Evolutionary conservation across 2,113 vertebrate species (phyloP), one percentile per base, ranked within the genome.

Genomic region (Limnothrissa miodon): DNA sequence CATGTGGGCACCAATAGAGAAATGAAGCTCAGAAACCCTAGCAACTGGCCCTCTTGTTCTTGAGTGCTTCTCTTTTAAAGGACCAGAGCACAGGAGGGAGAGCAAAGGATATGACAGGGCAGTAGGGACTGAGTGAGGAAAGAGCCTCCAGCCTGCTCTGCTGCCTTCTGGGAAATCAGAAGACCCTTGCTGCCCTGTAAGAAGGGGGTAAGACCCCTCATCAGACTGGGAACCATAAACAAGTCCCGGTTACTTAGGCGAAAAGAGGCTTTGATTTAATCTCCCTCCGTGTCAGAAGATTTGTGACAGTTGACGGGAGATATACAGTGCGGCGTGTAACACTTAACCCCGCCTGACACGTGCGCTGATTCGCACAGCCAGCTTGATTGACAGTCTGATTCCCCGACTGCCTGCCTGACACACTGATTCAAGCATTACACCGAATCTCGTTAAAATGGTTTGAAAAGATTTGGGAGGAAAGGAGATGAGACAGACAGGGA

Each of bases 301-400:
- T 86, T 89, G 81, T 87, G 87, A 90, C 90, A 90, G 86, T 87
- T 89, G 83, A 90, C 89, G 85, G 80, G 83, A 87, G 88, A 91
- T 87, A 91, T 89, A 91, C 89, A 91, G 89, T 87, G 89, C 86
- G 88, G 89, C 83, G 81, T 88, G 90, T 88, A 89, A 83, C 88
- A 83, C 89, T 93, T 92, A 93, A 91, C 91, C 25, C 91, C 84
- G 79, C 82, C 86, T 89, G 90, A 89, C 91, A 92, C 88, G 85
- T 86, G 89, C 33, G 36, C 51, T 86, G 90, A 91, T 89, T 88
- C 83, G 53, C 80, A 29, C 84, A 82, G 83, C 74, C 88, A 84
- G 84, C 62, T 90, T 90, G 91, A 92, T 87, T 86, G 74, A 19
- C 33, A 39, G 78, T n/a, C 66, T 8, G 42, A 42, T 80, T 82